Base-by-base conservation (phyloP, 2,888 invertebrate genomes). In the Antheraea yamamai region DNA sequence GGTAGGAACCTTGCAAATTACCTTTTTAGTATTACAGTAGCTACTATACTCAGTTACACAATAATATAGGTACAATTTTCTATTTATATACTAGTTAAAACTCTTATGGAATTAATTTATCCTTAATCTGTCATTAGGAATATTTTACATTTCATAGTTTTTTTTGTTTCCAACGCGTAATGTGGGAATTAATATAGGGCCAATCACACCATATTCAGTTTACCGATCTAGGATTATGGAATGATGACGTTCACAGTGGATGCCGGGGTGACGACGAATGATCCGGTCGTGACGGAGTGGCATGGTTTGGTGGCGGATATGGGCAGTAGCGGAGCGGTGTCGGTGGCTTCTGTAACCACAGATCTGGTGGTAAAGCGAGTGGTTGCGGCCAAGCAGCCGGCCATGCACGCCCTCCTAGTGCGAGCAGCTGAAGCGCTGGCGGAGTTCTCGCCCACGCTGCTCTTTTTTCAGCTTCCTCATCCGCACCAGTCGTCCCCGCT, bases 321-420 rank as follows among this genome's bases (percentile, higher is more conserved):
- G 96, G 96, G 85, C 96, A 96, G 87, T 95, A 95, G 83, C 96
- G 95, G 20, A 96, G 93, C 1, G 96, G 95, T 52, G 94, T 85
- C 4, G 95, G 95, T 0, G 98, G 97, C 89, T 98, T 98, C 95
- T 98, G 98, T 96, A 98, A 97, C 95, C 98, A 98, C 16, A 98
- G 97, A 88, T 98, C 98, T 78, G 98, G 98, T 82, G 98, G 98
- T 74, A 98, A 94, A 55, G 97, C 95, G 84, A 98, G 97, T 0
- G 98, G 98, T 90, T 98, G 98, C 85, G 98, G 98, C 88, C 87
- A 98, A 88, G 98, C 98, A 96, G 97, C 97, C 87, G 98, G 98
- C 81, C 98, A 98, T 85, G 97, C 97, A 79, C 97, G 96, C 18
- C 96, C 96, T 77, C 96, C 97, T 68, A 96, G 93, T 77, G 89